Conservation (phyloP, 2,113 vertebrate genomes). For the Sturnus vulgaris region DNA sequence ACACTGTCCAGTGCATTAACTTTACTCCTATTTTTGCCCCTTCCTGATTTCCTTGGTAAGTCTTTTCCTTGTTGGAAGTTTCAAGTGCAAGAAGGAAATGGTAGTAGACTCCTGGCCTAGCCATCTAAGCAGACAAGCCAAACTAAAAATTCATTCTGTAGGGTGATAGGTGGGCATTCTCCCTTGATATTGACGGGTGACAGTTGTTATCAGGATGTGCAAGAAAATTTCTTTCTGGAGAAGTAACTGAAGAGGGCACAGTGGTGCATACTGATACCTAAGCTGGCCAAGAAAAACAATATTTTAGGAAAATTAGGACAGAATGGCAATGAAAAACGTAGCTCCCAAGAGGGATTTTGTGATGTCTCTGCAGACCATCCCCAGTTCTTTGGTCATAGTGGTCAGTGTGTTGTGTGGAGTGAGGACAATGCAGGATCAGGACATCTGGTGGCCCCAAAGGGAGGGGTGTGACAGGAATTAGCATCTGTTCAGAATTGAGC, state of each 20-base stretch:
- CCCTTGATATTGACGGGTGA: neutral
- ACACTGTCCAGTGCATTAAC: neutral
- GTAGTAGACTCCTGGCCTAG: neutral
- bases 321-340: neutral
- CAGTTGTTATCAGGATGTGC: neutral
- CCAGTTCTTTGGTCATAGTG: neutral
- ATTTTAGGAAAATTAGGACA: neutral
- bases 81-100: neutral
- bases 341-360: neutral
- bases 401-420: neutral
- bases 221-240: neutral
- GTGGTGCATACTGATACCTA: neutral
- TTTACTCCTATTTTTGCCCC: neutral
- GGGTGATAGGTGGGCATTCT: neutral
- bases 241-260: neutral
- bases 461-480: neutral
- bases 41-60: neutral
- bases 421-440: neutral
- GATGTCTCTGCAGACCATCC: neutral
- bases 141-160: neutral
- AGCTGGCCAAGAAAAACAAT: neutral
- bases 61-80: neutral
- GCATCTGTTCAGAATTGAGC: neutral
- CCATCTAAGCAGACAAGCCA: neutral
- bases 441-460: neutral